phyloP scores from a whole-genome alignment of 2,888 invertebrate genomes.

The Tyria jacobaeae region DNA sequence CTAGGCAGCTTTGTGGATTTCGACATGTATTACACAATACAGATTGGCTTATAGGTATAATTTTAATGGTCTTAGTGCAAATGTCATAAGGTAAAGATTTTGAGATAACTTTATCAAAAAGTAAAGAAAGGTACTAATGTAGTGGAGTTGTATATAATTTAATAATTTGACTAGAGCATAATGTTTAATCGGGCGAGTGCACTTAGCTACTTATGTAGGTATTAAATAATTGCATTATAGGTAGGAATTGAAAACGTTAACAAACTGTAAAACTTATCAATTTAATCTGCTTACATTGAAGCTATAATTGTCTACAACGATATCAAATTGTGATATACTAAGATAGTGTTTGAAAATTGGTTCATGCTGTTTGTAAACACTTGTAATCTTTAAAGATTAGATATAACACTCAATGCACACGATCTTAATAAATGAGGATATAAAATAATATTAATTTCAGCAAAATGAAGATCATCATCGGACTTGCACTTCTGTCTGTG shows the following conservation, averaged over 20 bases:
- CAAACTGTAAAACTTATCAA: background rate
- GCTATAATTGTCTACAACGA: background rate
- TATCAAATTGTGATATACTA: background rate
- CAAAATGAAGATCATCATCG: constrained; percentile 71
- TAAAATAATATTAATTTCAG: constrained; percentile 52
- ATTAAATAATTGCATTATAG: background rate
- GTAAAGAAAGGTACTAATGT: too few relatives aligned
- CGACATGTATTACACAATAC: too few relatives aligned
- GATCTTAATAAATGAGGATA: background rate
- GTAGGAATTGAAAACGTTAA: too few relatives aligned
- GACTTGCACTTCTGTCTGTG: constrained; percentile 64
- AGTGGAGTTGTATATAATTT: too few relatives aligned
- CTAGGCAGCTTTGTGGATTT: too few relatives aligned
- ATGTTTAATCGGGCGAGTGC: background rate
- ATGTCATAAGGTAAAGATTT: too few relatives aligned
- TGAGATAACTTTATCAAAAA: too few relatives aligned
- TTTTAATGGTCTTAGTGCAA: too few relatives aligned
- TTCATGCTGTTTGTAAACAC: constrained; percentile 12
- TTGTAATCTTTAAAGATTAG: constrained; percentile 6
- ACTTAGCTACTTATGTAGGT: background rate
- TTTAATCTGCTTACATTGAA: background rate
- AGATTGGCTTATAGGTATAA: too few relatives aligned
- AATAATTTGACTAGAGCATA: background rate
- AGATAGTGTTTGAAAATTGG: background rate
- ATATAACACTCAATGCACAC: background rate